Base-by-base conservation (phyloP, 2,888 invertebrate species). In the Ormyrus thymus region DNA sequence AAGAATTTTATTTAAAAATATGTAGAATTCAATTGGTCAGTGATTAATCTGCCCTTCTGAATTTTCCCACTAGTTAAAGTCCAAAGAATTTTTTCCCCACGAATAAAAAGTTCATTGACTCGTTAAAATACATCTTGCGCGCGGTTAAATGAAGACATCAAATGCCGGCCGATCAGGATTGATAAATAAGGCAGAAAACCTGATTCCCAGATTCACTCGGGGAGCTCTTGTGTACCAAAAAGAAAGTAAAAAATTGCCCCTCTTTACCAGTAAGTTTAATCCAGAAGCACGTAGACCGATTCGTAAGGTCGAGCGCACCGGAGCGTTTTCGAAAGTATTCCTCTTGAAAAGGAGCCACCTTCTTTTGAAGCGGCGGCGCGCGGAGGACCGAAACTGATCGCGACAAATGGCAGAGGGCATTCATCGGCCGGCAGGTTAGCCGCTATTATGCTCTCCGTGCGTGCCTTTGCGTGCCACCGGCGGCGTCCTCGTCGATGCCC, bases 381-480 rank as follows among this genome's bases (percentile, higher is more conserved):
- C 79, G 77, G 81, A 81, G 80, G 80, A 82, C 83, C 83, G 83
- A 81, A 83, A 82, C 84, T 51, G 81, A 84, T 84, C 66, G 77
- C 83, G 81, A 84, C 83, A 84, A 84, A 84, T 84, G 81, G 82
- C 81, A 59, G 45, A 10, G 15, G 43, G 51, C n/a, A 64, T 76
- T 70, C 76, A 64, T 70, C 48, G 50, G 1, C 29, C 13, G 8
- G 76, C 78, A 76, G 29, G 73, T 79, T 77, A 74, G 72, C 46
- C 9, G 8, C 56, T 78, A 68, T 78, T 78, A 68, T 78, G 11
- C 15, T 29, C 29, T 0, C 3, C 1, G 29, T 13, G 15, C 43
- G 13, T 5, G 46, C 71, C 46, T 61, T 48, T 11, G 66, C 77
- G 64, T 73, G 71, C 72, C 72, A 73, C 68, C 72, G 61, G 50